A percentile compares a stretch with the other conserved stretches of the same genome.
Evolutionary conservation across 2,797 vertebrate species (phyloP).

Genomic region (Tauraco hartlaubi): DNA sequence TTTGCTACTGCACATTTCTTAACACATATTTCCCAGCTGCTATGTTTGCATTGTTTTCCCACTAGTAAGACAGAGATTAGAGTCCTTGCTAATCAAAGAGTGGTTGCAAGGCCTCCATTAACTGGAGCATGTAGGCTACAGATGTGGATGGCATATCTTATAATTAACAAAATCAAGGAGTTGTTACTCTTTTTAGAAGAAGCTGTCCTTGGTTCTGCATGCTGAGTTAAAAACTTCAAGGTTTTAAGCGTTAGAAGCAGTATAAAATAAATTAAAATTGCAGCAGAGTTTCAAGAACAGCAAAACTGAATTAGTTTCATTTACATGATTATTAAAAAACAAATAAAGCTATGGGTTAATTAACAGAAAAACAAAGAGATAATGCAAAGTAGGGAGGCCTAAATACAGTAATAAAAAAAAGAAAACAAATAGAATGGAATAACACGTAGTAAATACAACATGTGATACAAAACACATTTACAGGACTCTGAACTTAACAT

Average conservation of each 20-base stretch:
- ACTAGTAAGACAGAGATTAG: not conserved
- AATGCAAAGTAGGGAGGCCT: not conserved
- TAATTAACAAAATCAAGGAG: not conserved
- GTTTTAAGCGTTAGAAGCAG: not conserved
- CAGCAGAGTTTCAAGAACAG: not conserved
- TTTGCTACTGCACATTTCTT: not conserved
- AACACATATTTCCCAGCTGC: not conserved
- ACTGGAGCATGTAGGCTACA: not conserved
- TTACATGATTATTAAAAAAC: not conserved
- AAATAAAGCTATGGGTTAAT: not conserved
- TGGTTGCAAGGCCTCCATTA: not conserved
- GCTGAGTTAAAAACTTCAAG: not conserved
- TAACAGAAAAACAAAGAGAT: not conserved
- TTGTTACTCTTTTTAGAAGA: not conserved
- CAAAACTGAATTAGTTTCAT: not conserved
- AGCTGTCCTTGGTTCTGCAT: not conserved
- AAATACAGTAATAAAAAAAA: not conserved
- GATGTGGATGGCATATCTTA: not conserved
- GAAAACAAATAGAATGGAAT: not conserved
- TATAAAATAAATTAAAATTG: not conserved
- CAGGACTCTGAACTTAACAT: not conserved
- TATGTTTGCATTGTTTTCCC: not conserved
- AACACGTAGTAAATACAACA: not conserved
- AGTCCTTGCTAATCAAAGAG: not conserved
- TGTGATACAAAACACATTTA: not conserved